phyloP scores from a whole-genome alignment of 1,140 invertebrate genomes.

The Halyomorpha halys region DNA sequence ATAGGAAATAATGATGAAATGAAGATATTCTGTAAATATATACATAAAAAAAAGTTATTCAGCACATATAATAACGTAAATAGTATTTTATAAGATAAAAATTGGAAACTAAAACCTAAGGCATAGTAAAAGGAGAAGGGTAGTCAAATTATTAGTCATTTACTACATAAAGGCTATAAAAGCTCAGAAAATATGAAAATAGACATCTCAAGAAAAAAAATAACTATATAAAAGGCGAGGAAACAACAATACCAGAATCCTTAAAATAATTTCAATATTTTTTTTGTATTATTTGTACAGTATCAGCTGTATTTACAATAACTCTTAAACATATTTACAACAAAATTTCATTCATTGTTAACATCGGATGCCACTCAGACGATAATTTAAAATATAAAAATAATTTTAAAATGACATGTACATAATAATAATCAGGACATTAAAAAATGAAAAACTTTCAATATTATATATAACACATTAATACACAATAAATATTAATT shows the following conservation, averaged over 20 bases:
- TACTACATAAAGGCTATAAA: no score
- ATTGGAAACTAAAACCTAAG: no score
- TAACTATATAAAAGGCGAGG: background rate
- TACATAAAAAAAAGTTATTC: no score
- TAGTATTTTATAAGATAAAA: no score
- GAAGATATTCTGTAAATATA: no score
- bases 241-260: background rate
- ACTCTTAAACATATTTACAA: background rate
- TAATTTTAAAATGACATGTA: background rate
- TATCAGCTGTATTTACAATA: background rate
- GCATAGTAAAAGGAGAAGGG: no score
- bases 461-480: background rate
- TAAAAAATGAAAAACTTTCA: constrained; percentile 2
- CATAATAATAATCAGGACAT: background rate
- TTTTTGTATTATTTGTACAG: background rate
- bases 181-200: no score
- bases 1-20: no score
- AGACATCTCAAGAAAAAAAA: background rate
- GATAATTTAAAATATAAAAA: background rate
- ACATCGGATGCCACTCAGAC: background rate
- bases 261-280: background rate
- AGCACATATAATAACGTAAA: no score
- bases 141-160: no score
- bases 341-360: background rate
- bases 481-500: background rate